Evolutionary conservation across 2,797 vertebrate species (phyloP), one percentile per base, ranked within the genome.

Genomic region (Zenarchopterus dispar): DNA sequence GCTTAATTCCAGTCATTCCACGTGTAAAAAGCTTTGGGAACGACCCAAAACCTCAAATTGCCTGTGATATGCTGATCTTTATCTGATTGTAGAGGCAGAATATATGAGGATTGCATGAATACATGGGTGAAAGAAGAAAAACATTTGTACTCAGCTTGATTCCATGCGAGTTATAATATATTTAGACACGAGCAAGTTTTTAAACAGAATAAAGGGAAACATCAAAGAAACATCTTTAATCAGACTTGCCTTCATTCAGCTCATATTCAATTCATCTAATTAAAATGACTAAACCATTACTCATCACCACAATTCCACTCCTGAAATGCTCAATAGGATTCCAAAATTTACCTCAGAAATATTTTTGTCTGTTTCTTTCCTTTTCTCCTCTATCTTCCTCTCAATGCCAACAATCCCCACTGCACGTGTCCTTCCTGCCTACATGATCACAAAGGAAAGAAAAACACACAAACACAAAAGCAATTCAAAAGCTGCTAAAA

Each of bases 331-430:
- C 58, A 13, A 28, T 3, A 23, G 11, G 9, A 44, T 22, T 55
- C 50, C 8, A 51, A 36, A 42, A 16, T 28, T 66, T 61, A 98
- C 97, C 95, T 99, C 98, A 13, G 97, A 98, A 93, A 99, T 99
- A 88, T 99, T 98, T 94, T 98, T 99, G 92, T 99, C 97, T 0
- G 95, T 98, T 90, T 99, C 98, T 94, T 98, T 99, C 91, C 98
- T 95, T 90, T 94, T 98, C 91, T 98, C 96, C 87, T 99, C 96
- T 61, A 99, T 92, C 84, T 99, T 99, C 88, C 97, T 94, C 88
- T 99, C 97, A 11, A 99, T 99, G 44, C 98, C 97, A 67, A 99
- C 96, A 89, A 99, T 99, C 70, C 97, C 98, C 75, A 96, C 96
- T 13, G 97, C 98, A n/a, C 95, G 95, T 66, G 95, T 94, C 93